A percentile compares a stretch with the other conserved stretches of the same genome.
Evolutionary conservation across 2,113 vertebrate genomes (phyloP).

Genomic region (Actenoides lindsayi): DNA sequence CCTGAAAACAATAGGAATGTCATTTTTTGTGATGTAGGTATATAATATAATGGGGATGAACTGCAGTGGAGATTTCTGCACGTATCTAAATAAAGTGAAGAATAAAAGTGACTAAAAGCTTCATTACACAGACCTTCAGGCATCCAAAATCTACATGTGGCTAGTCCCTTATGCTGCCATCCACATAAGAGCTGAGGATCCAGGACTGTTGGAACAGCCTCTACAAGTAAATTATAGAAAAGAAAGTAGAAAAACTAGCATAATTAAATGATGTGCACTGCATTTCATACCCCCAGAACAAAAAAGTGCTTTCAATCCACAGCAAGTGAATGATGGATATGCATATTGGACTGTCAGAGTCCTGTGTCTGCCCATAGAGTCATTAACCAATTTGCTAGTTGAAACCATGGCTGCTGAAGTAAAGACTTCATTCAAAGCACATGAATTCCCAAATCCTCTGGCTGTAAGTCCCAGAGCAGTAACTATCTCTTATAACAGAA

Average conservation of each 20-base stretch:
- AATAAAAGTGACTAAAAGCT: background rate
- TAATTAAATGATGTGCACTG: background rate
- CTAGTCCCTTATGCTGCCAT: background rate
- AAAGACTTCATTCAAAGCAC: background rate
- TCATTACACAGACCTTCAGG: background rate
- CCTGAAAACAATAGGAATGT: background rate
- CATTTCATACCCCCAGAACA: background rate
- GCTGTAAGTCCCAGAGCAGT: background rate
- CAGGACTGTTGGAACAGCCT: background rate
- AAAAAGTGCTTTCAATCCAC: background rate
- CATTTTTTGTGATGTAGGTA: background rate
- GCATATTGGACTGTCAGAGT: background rate
- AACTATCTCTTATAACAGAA: background rate
- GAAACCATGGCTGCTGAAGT: background rate
- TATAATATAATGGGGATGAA: background rate
- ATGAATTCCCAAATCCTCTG: background rate
- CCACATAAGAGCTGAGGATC: background rate
- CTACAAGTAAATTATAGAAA: background rate
- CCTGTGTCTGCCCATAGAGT: background rate
- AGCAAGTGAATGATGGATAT: background rate
- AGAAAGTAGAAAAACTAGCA: background rate
- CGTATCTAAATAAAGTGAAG: background rate
- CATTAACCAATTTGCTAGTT: conserved; percentile 11
- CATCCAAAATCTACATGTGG: background rate
- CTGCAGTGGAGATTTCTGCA: background rate